These are phyloP conservation scores for Ypsolopha sequella DNA, from an alignment of 2,888 invertebrate genomes.

Conservation along the genomic window DNA sequence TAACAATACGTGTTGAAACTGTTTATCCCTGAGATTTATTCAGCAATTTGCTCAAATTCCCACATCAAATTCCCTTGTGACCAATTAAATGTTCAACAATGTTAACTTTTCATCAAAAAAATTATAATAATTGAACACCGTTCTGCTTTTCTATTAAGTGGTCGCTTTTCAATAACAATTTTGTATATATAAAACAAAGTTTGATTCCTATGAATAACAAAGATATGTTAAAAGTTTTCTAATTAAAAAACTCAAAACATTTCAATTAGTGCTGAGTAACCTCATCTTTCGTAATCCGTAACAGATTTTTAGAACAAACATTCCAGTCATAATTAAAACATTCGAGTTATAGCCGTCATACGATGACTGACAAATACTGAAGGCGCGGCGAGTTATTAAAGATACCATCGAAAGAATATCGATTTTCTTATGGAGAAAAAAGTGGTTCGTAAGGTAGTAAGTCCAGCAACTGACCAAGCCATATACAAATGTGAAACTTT, in stretches of 20 bases:
- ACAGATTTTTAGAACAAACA: slow-evolving; percentile 23
- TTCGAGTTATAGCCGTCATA: background rate
- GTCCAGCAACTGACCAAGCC: background rate
- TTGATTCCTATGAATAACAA: too few relatives aligned
- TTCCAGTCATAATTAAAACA: slow-evolving; percentile 33
- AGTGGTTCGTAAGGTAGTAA: background rate
- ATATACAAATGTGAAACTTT: background rate
- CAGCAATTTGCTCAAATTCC: slow-evolving; percentile 36
- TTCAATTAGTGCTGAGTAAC: slow-evolving; percentile 3
- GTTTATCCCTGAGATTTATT: slow-evolving; percentile 47
- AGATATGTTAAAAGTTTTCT: too few relatives aligned
- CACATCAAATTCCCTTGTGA: slow-evolving; percentile 54
- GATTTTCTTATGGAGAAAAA: slow-evolving; percentile 3
- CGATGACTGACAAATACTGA: slow-evolving; percentile 34
- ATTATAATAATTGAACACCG: too few relatives aligned
- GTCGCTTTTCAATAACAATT: too few relatives aligned
- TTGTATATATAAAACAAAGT: too few relatives aligned
- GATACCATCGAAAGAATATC: slow-evolving; percentile 34
- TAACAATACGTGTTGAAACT: slow-evolving; percentile 50
- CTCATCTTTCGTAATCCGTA: slow-evolving; percentile 22
- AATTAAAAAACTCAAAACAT: too few relatives aligned
- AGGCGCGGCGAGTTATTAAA: slow-evolving; percentile 34
- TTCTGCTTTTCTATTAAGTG: too few relatives aligned
- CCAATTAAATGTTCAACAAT: slow-evolving; percentile 41
- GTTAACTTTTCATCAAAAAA: slow-evolving; percentile 21